phyloP scores from a whole-genome alignment of 2,797 vertebrate species.

The Cyprinella venusta region DNA sequence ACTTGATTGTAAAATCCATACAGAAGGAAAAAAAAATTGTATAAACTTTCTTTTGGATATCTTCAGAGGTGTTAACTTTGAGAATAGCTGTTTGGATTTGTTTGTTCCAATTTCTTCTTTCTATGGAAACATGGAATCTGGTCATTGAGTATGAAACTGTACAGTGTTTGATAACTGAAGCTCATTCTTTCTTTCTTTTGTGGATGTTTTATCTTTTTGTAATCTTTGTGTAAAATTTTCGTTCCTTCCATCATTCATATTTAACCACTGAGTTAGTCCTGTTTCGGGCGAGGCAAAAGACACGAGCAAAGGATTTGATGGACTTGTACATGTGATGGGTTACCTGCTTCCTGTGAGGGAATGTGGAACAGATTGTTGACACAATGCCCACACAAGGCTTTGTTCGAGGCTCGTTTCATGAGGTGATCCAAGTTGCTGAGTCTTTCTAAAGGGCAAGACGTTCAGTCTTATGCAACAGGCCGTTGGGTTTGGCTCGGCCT shows the following conservation, averaged over 20 bases:
- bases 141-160: conserved; percentile 80
- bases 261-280: conserved; percentile 64
- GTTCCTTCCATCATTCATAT: conserved; percentile 62
- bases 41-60: conserved; percentile 80
- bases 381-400: conserved; percentile 18
- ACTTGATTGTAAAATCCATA: conserved; percentile 79
- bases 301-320: background rate
- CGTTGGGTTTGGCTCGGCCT: conserved; percentile 3
- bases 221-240: conserved; percentile 62
- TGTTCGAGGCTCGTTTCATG: conserved; percentile 9
- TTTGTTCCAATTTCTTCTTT: conserved; percentile 76
- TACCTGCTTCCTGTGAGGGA: conserved; percentile 12
- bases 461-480: conserved; percentile 27
- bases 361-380: conserved; percentile 22
- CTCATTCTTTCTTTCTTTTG: conserved; percentile 60
- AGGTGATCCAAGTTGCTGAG: conserved; percentile 5
- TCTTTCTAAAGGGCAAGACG: conserved; percentile 30
- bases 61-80: conserved; percentile 77
- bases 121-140: conserved; percentile 76
- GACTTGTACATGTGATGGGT: conserved; percentile 2
- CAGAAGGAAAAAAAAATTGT: conserved; percentile 70
- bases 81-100: conserved; percentile 76
- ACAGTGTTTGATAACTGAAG: conserved; percentile 80
- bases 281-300: conserved; percentile 35
- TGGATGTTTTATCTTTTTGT: conserved; percentile 74